Evolutionary conservation across 2,888 invertebrate genomes (phyloP).

Genomic region (Noctuana brunneofusca): DNA sequence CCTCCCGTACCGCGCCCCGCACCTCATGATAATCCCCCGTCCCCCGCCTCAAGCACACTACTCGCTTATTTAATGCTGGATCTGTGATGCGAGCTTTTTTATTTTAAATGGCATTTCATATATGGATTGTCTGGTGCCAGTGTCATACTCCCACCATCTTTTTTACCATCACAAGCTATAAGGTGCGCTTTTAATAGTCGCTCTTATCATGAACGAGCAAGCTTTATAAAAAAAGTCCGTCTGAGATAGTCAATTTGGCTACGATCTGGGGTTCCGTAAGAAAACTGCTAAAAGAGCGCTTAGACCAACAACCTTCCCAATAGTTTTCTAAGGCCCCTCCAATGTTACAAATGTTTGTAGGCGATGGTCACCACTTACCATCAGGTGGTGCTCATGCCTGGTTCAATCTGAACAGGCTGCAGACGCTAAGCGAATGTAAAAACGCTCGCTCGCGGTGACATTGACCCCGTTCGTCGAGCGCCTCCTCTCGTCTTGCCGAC

Average conservation of each 20-base stretch:
- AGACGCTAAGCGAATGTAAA: slow-evolving; percentile 44
- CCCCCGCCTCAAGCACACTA: slow-evolving; percentile 61
- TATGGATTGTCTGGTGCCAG: slow-evolving; percentile 8
- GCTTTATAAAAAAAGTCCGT: neutral
- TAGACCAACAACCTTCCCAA: neutral
- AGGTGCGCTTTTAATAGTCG: no score
- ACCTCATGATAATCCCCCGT: slow-evolving; percentile 56
- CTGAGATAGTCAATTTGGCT: neutral
- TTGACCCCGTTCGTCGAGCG: slow-evolving; percentile 55
- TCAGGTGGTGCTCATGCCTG: neutral
- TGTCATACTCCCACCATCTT: neutral
- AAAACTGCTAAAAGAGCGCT: neutral
- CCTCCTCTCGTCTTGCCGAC: slow-evolving; percentile 22
- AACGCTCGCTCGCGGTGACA: slow-evolving; percentile 53
- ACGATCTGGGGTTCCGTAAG: neutral
- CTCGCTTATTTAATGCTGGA: slow-evolving; percentile 79
- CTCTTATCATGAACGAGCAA: neutral
- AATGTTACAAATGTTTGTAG: neutral
- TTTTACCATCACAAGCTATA: neutral
- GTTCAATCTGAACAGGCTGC: neutral
- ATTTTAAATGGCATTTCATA: slow-evolving; percentile 66
- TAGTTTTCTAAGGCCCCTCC: neutral
- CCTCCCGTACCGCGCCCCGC: slow-evolving; percentile 80
- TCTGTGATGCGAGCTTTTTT: slow-evolving; percentile 78
- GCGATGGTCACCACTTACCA: neutral